Percentiles rank a stretch among this genome's conserved stretches.
These are phyloP conservation scores for Callospermophilus lateralis DNA, from an alignment of 2,113 vertebrate genomes.

Conservation along the genomic window DNA sequence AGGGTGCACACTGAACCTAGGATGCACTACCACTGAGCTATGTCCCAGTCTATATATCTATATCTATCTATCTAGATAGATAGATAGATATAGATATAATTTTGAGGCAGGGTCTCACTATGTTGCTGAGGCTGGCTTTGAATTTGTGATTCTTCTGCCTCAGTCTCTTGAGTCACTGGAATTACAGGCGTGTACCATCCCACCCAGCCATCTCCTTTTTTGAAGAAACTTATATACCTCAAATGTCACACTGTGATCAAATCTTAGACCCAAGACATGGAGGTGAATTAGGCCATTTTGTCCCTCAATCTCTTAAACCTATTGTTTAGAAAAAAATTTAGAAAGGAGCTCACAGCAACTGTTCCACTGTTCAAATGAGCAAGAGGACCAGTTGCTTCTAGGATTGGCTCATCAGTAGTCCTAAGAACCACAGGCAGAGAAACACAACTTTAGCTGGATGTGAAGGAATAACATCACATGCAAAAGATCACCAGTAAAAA, in stretches of 20 bases:
- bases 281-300: neutral
- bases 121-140: no score
- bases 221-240: neutral
- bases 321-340: neutral
- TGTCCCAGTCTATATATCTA: no score
- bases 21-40: no score
- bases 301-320: neutral
- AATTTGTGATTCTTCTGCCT: no score
- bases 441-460: neutral
- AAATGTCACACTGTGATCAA: neutral
- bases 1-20: no score
- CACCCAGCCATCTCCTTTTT: neutral
- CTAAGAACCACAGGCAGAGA: neutral
- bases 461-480: neutral
- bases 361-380: constrained; percentile 36
- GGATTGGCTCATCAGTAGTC: neutral
- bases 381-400: constrained; percentile 68
- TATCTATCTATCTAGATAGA: no score
- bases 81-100: no score
- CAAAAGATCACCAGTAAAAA: neutral
- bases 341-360: neutral
- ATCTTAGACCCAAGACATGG: neutral
- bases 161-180: no score
- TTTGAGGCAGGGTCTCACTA: no score
- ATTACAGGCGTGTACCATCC: no score